Conservation (phyloP, 2,888 invertebrate species). For the Carabus problematicus region DNA sequence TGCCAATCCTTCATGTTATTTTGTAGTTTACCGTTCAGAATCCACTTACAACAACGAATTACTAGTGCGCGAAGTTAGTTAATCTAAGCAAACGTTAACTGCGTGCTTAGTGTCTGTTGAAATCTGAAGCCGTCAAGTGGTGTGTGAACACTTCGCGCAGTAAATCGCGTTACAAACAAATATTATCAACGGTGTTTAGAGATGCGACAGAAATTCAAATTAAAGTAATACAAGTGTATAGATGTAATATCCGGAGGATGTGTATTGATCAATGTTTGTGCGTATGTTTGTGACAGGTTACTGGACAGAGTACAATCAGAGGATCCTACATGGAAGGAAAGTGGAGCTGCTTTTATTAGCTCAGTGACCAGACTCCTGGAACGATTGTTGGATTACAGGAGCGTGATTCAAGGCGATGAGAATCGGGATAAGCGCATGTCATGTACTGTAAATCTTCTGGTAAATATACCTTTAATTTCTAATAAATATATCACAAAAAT, state of each 20-base stretch:
- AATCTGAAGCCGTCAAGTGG: no score
- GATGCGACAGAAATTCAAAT: conserved; percentile 17
- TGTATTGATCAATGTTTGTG: conserved; percentile 4
- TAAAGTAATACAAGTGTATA: conserved; percentile 20
- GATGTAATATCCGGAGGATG: conserved; percentile 32
- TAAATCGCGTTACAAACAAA: neutral
- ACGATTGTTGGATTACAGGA: conserved; percentile 89
- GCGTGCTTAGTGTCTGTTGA: no score
- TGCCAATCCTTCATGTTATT: no score
- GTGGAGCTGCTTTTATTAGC: conserved; percentile 89
- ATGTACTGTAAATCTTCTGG: conserved; percentile 92
- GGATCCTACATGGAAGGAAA: conserved; percentile 89
- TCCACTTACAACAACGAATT: no score
- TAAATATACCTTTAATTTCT: no score
- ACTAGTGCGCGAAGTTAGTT: no score
- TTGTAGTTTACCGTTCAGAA: no score
- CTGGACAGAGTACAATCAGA: conserved; percentile 84
- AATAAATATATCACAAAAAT: no score
- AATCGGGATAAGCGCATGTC: conserved; percentile 96
- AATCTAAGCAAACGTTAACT: no score
- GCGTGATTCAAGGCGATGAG: conserved; percentile 94
- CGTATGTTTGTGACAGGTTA: no score
- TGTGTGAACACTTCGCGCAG: no score
- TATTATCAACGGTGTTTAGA: neutral
- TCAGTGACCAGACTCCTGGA: conserved; percentile 90